A percentile compares a stretch with the other conserved stretches of the same genome.
phyloP scores from a whole-genome alignment of 2,113 vertebrate species.

The Macroglossus sobrinus region DNA sequence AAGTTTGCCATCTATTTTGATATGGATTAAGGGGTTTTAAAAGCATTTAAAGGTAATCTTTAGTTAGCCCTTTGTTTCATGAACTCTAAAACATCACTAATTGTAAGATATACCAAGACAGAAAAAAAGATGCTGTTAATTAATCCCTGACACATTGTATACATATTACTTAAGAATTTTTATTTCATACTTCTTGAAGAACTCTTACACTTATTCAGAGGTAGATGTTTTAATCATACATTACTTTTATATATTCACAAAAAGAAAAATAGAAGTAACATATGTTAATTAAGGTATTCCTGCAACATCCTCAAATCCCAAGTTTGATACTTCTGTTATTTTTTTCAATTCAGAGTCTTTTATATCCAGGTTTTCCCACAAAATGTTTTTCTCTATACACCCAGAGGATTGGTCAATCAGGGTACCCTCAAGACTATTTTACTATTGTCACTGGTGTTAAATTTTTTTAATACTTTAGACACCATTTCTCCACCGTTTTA shows the following conservation, averaged over 20 bases:
- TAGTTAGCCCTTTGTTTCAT: not conserved
- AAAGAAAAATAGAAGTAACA: not conserved
- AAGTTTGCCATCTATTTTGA: slow-evolving; percentile 5
- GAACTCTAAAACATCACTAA: not conserved
- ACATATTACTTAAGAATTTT: slow-evolving; percentile 11
- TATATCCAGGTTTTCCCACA: not conserved
- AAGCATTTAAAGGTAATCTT: slow-evolving; percentile 26
- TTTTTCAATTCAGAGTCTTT: slow-evolving; percentile 23
- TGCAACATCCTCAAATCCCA: not conserved
- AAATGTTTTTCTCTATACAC: not conserved
- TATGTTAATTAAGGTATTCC: not conserved
- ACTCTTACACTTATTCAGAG: not conserved
- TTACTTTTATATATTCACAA: not conserved
- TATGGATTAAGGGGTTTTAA: slow-evolving; percentile 9
- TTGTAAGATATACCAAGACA: not conserved
- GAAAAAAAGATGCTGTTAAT: not conserved
- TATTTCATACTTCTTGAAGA: not conserved
- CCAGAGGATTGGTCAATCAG: not conserved
- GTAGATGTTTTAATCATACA: not conserved
- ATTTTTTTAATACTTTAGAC: not conserved
- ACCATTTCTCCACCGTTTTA: not conserved
- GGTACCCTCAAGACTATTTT: not conserved
- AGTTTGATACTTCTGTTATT: not conserved
- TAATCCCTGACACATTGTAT: not conserved
- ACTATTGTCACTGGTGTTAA: not conserved